Conservation (phyloP, 2,113 vertebrate species). For the Mesoclemmys tuberculata region DNA sequence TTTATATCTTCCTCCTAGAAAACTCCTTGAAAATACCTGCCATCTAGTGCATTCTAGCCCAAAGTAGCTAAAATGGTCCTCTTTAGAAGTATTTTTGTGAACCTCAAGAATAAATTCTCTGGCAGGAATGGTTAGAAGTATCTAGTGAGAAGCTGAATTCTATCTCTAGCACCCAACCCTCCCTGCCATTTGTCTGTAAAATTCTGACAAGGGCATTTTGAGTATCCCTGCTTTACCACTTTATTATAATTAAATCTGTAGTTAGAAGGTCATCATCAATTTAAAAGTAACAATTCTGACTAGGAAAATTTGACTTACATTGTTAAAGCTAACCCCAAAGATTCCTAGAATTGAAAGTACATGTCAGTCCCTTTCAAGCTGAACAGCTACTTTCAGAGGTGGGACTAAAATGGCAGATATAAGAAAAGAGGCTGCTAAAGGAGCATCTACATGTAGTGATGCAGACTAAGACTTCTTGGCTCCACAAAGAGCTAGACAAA, state of each 20-base stretch:
- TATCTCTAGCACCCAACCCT: not conserved
- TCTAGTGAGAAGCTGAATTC: not conserved
- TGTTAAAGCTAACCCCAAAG: not conserved
- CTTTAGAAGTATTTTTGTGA: not conserved
- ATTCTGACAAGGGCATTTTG: not conserved
- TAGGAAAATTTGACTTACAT: not conserved
- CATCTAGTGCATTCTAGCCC: not conserved
- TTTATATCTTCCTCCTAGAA: not conserved
- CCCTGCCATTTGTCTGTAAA: not conserved
- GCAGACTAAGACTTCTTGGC: too few species aligned
- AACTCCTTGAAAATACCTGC: not conserved
- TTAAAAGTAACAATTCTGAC: not conserved
- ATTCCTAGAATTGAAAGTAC: not conserved
- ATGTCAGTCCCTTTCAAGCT: too few species aligned
- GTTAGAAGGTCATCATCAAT: not conserved
- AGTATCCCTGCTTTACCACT: not conserved
- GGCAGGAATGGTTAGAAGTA: not conserved
- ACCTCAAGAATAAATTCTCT: not conserved
- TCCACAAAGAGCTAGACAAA: too few species aligned
- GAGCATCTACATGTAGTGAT: too few species aligned
- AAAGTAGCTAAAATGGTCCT: not conserved
- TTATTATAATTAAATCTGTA: not conserved
- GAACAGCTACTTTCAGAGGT: too few species aligned
- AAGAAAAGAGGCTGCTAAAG: too few species aligned
- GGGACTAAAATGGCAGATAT: too few species aligned